Evolutionary conservation across 2,797 vertebrate species (phyloP), one percentile per base, ranked within the genome.

Genomic region (Otolemur crassicaudatus): DNA sequence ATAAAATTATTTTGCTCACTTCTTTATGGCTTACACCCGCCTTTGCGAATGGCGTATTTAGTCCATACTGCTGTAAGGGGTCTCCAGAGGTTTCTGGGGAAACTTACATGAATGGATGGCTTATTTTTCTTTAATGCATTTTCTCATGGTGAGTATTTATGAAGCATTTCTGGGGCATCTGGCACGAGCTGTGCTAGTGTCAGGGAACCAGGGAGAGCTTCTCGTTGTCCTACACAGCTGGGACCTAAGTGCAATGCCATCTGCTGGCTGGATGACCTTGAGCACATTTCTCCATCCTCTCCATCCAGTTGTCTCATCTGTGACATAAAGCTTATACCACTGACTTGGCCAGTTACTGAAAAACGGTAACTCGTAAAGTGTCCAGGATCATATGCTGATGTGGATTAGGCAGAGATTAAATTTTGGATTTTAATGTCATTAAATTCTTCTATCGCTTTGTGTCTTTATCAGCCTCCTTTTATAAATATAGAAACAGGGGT

Each of bases 111-210:
- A 23, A 65, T 37, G 40, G 13, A 58, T 37, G 40, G 13, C 5
- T 93, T 49, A 16, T 70, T 90, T 77, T 83, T 73, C 70, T 79
- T 40, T 22, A 17, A 40, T 40, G 3, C 11, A 61, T 92, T 83
- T 92, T 58, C 76, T 94, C 4, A 63, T n/a, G 16, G 60, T 2
- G 69, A 25, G 17, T 75, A 40, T 29, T 73, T 12, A 17, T 20
- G 46, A 82, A 80, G 29, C 11, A 11, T 23, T 63, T 90, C 27
- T 67, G 53, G 79, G 58, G 29, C 12, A 14, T 12, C 37, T 77
- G 53, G 8, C 2, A 0, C 0, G 1, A 0, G 16, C 37, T 29
- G 7, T 16, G 3, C 16, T 20, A 20, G 61, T 5, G 20, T 58
- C 34, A 13, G 5, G 14, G 49, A 75, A 46, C 1, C 0, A 27